Percentiles rank a stretch among this genome's conserved stretches.
phyloP scores from a whole-genome alignment of 2,888 invertebrate genomes.

The Xylota sylvarum region DNA sequence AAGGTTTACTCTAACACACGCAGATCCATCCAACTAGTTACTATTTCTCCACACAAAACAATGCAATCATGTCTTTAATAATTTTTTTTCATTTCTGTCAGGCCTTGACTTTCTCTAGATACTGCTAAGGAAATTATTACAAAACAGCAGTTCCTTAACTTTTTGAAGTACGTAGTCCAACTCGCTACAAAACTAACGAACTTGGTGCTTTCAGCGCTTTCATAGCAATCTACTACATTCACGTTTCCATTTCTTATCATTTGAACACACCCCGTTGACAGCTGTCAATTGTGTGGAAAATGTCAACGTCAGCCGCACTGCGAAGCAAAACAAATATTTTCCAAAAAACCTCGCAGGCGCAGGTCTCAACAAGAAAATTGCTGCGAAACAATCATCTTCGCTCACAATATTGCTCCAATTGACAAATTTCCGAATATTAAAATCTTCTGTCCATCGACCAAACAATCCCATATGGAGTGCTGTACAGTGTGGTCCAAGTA shows the following conservation, averaged over 20 bases:
- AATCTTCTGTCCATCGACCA: neutral
- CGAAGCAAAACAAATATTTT: slow-evolving; percentile 70
- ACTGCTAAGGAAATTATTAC: too few relatives aligned
- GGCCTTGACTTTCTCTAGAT: too few relatives aligned
- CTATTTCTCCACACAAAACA: too few relatives aligned
- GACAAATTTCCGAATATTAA: neutral
- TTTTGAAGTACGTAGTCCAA: too few relatives aligned
- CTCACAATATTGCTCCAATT: slow-evolving; percentile 47
- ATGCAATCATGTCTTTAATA: too few relatives aligned
- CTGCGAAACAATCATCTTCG: slow-evolving; percentile 31
- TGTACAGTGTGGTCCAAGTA: slow-evolving; percentile 9
- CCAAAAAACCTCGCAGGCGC: slow-evolving; percentile 54
- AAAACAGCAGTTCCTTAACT: too few relatives aligned
- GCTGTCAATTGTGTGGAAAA: slow-evolving; percentile 47
- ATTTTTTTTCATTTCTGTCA: too few relatives aligned
- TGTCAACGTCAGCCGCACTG: slow-evolving; percentile 73
- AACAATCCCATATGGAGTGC: slow-evolving; percentile 64
- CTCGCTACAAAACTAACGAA: neutral
- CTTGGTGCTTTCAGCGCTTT: neutral
- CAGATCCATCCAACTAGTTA: too few relatives aligned
- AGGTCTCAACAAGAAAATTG: slow-evolving; percentile 19
- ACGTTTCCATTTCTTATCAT: neutral
- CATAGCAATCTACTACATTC: slow-evolving; percentile 15
- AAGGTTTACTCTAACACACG: too few relatives aligned
- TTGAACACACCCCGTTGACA: slow-evolving; percentile 34